These are phyloP conservation scores for Cataglyphis rosenhaueri DNA, from an alignment of 2,888 invertebrate species.

Conservation along the genomic window DNA sequence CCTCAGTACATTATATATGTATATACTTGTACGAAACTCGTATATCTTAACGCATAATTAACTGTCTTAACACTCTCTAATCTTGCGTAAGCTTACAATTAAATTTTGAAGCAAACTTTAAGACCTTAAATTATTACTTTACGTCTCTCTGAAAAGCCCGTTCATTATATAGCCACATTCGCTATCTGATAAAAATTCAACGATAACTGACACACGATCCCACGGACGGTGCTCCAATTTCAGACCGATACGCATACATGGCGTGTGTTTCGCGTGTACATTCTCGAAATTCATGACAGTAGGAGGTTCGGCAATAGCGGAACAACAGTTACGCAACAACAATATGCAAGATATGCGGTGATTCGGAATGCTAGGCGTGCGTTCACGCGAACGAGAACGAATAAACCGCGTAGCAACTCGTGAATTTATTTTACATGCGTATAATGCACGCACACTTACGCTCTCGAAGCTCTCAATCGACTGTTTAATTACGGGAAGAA, in stretches of 20 bases:
- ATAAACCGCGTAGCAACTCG: constrained; percentile 50
- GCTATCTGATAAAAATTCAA: constrained; percentile 10
- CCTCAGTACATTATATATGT: not conserved
- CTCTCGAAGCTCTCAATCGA: not conserved
- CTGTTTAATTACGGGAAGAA: not conserved
- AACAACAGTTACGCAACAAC: constrained; percentile 59
- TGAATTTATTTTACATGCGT: constrained; percentile 35
- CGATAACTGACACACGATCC: constrained; percentile 1
- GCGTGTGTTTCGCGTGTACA: constrained; percentile 27
- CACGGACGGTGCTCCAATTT: constrained; percentile 18
- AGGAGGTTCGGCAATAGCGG: constrained; percentile 44
- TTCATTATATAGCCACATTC: constrained; percentile 22
- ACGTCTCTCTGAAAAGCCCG: not conserved
- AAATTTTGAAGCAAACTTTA: constrained; percentile 40
- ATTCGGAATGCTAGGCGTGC: constrained; percentile 60
- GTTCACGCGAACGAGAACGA: constrained; percentile 32
- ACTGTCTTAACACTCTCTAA: constrained; percentile 19
- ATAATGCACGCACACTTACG: constrained; percentile 20
- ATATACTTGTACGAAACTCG: constrained; percentile 7
- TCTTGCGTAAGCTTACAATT: constrained; percentile 35
- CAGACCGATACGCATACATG: constrained; percentile 37
- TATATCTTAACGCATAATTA: constrained; percentile 31
- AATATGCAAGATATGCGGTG: constrained; percentile 41
- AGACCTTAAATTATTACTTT: constrained; percentile 20
- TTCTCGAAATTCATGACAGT: constrained; percentile 60